A percentile compares a stretch with the other conserved stretches of the same genome.
phyloP scores from a whole-genome alignment of 1,140 invertebrate genomes.

The Eubasilissa regina region DNA sequence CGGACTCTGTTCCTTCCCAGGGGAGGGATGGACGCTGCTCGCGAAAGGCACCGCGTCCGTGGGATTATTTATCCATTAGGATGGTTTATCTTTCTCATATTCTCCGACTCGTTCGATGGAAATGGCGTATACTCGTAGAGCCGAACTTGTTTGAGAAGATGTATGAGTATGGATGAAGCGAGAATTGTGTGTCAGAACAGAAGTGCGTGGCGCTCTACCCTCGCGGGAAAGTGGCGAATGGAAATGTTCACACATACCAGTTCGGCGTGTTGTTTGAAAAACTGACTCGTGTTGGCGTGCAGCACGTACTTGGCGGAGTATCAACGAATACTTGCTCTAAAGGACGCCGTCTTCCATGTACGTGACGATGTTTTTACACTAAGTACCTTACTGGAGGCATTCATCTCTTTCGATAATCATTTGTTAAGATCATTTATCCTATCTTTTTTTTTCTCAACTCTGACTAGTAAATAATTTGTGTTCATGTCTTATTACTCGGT shows the following conservation, averaged over 20 bases:
- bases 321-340: conserved; percentile 22
- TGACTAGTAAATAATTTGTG: background rate
- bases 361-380: background rate
- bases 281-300: background rate
- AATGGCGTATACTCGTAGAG: too few relatives aligned
- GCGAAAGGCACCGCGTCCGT: background rate
- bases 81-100: background rate
- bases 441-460: background rate
- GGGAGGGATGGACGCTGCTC: background rate
- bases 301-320: conserved; percentile 22
- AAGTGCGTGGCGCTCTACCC: too few relatives aligned
- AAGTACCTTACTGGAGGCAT: background rate
- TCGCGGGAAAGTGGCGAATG: too few relatives aligned
- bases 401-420: conserved; percentile 12
- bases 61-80: conserved; percentile 5
- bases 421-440: conserved; percentile 14
- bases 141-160: too few relatives aligned
- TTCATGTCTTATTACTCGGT: background rate
- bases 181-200: too few relatives aligned
- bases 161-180: too few relatives aligned
- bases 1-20: background rate
- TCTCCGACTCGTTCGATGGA: too few relatives aligned
- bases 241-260: too few relatives aligned
- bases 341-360: background rate
- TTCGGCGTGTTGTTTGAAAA: conserved; percentile 6